Evolutionary conservation across 2,113 vertebrate genomes (phyloP).

Genomic region (Calyptomena viridis): DNA sequence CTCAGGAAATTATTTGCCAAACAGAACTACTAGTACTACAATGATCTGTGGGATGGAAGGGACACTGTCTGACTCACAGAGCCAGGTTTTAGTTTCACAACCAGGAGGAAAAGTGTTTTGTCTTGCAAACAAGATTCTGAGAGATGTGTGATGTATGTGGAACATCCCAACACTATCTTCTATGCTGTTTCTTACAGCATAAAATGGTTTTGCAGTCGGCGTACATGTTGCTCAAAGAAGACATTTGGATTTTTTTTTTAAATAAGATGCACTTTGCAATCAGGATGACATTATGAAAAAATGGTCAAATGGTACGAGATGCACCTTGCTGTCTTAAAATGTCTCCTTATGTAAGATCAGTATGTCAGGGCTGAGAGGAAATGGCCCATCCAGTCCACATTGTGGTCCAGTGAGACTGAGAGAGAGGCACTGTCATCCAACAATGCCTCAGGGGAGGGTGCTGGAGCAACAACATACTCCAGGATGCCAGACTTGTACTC

Average conservation of each 20-base stretch:
- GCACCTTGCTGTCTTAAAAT: not conserved
- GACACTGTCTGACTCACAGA: not conserved
- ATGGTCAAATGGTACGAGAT: not conserved
- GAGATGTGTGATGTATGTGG: accelerated
- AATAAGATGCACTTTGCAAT: not conserved
- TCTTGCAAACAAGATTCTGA: not conserved
- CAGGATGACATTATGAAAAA: not conserved
- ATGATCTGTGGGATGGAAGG: not conserved
- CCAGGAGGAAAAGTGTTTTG: not conserved
- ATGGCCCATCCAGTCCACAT: not conserved
- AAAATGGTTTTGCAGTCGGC: not conserved
- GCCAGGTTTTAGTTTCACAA: not conserved
- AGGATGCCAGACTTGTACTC: not conserved
- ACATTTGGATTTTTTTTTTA: not conserved
- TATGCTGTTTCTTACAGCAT: not conserved
- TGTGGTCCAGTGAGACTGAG: not conserved
- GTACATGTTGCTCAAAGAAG: not conserved
- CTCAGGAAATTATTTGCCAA: not conserved
- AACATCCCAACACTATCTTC: not conserved
- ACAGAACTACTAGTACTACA: not conserved
- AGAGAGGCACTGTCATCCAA: not conserved
- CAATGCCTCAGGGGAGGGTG: not conserved
- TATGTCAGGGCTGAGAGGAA: accelerated
- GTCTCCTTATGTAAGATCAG: not conserved
- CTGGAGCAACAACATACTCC: not conserved